Evolutionary conservation across 2,113 vertebrate genomes (phyloP).

Genomic region (Cromileptes altivelis): DNA sequence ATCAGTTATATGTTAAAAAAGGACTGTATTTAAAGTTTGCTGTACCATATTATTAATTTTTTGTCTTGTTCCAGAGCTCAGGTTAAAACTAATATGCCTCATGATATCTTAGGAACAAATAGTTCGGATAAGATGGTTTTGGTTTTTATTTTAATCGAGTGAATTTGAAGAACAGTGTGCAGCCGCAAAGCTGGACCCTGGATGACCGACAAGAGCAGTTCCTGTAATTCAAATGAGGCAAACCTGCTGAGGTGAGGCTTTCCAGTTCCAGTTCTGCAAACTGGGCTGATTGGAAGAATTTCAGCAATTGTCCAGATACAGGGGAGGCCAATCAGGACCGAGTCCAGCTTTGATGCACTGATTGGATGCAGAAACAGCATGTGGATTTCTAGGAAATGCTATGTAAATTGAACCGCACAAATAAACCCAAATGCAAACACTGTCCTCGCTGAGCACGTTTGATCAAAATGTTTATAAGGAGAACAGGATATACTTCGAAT

Average conservation of each 20-base stretch:
- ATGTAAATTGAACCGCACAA: conserved; percentile 31
- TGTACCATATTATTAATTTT: not conserved
- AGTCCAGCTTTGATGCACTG: conserved; percentile 53
- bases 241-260: conserved; percentile 69
- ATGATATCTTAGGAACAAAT: not conserved
- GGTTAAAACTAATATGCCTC: not conserved
- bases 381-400: conserved; percentile 36
- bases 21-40: not conserved
- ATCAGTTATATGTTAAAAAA: conserved; percentile 37
- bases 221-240: conserved; percentile 64
- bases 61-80: not conserved
- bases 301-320: conserved; percentile 59
- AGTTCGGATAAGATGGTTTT: not conserved
- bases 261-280: conserved; percentile 53
- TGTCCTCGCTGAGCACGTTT: conserved; percentile 1
- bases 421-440: conserved; percentile 10
- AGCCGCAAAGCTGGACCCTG: conserved; percentile 16
- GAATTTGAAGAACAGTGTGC: conserved; percentile 7
- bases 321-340: conserved; percentile 56
- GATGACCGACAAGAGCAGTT: conserved; percentile 40
- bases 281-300: conserved; percentile 70
- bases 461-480: not conserved
- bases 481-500: conserved; percentile 2
- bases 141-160: not conserved
- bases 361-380: conserved; percentile 43